Evolutionary conservation across 2,888 invertebrate species (phyloP).

Genomic region (Zygaena filipendulae): DNA sequence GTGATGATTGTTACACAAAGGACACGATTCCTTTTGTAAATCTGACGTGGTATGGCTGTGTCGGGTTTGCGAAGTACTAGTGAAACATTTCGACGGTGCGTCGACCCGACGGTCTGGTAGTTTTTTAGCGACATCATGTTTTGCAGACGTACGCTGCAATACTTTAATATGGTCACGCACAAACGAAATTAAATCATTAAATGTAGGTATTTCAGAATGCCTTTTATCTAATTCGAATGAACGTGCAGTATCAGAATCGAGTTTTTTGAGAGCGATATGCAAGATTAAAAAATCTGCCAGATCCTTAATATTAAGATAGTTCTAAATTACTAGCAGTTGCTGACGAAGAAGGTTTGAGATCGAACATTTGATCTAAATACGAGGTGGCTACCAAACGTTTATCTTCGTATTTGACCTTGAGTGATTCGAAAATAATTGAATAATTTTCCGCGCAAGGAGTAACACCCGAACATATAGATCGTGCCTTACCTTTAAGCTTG

Average conservation of each 20-base stretch:
- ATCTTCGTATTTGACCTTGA: slow-evolving; percentile 3
- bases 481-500: slow-evolving; percentile 2
- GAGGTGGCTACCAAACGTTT: neutral
- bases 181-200: slow-evolving; percentile 5
- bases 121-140: neutral
- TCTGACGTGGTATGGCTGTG: too few species aligned
- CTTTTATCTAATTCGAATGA: neutral
- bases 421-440: slow-evolving; percentile 2
- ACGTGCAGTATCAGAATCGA: neutral
- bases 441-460: slow-evolving; percentile 2
- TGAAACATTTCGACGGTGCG: too few species aligned
- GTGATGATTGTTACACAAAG: too few species aligned
- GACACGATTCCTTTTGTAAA: too few species aligned
- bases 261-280: neutral
- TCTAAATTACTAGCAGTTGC: neutral
- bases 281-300: slow-evolving; percentile 5
- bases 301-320: neutral
- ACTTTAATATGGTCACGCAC: slow-evolving; percentile 6
- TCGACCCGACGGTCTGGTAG: neutral
- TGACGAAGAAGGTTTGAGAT: neutral
- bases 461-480: slow-evolving; percentile 1
- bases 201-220: slow-evolving; percentile 2
- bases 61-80: too few species aligned
- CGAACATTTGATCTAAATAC: slow-evolving; percentile 3
- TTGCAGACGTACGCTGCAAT: slow-evolving; percentile 5